phyloP scores from a whole-genome alignment of 2,113 vertebrate genomes.

The Neotoma lepida region DNA sequence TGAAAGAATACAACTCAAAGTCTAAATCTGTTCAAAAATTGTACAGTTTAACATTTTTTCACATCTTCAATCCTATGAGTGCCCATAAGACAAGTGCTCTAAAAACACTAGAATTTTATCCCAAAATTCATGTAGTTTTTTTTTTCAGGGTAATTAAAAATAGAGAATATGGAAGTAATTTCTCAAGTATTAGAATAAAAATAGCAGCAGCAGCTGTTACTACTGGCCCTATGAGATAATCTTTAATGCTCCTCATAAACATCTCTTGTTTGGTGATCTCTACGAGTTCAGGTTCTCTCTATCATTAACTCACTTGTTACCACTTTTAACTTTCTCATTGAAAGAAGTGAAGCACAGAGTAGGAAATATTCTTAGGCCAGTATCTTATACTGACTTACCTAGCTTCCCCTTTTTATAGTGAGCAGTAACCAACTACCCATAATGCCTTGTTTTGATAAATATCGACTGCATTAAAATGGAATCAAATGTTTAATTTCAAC shows the following conservation, averaged over 20 bases:
- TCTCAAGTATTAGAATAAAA: constrained; percentile 35
- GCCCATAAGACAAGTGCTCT: background rate
- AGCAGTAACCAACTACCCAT: background rate
- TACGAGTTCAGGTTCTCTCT: background rate
- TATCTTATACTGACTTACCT: background rate
- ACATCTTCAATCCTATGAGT: background rate
- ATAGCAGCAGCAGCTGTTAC: background rate
- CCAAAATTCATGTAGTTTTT: constrained; percentile 4
- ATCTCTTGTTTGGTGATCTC: background rate
- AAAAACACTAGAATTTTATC: constrained; percentile 20
- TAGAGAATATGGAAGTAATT: constrained; percentile 13
- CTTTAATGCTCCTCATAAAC: background rate
- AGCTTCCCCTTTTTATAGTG: background rate
- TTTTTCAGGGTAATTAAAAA: constrained; percentile 7
- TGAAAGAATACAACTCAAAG: constrained; percentile 32
- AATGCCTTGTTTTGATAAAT: constrained; percentile 7
- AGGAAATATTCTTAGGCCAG: background rate
- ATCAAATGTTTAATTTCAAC: background rate
- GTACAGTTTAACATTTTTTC: background rate
- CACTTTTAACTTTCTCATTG: constrained; percentile 1
- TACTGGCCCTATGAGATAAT: background rate
- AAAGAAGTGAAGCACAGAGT: background rate
- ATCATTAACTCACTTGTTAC: background rate
- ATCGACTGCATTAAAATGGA: background rate
- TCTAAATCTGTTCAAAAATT: constrained; percentile 42